Base-by-base conservation (phyloP, 2,888 invertebrate species). In the Pardosa pseudoannulata region DNA sequence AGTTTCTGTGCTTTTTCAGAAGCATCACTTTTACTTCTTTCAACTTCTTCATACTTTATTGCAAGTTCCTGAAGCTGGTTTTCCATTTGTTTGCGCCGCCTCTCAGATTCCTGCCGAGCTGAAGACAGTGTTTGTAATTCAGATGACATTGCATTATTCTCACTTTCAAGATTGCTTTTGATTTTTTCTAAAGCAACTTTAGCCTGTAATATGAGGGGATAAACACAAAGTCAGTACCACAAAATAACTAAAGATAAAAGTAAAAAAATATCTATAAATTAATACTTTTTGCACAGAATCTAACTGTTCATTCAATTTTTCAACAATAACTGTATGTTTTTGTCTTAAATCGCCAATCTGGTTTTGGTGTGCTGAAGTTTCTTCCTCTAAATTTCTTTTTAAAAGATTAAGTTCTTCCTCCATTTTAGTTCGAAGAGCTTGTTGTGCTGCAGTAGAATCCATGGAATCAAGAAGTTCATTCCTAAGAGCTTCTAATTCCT, bases 401-500 rank as follows among this genome's bases (percentile, higher is more conserved):
- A 99, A 93, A 0, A 96, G 95, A 0, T 96, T 96, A 89, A 99
- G 93, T 92, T 99, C 99, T 79, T 94, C 97, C 92, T 99, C 99
- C 68, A 99, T 95, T 92, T 99, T 98, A 41, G 96, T 96, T 74
- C 98, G 94, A 56, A 99, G 93, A 92, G 99, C 99, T 91, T 98
- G 97, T 92, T 98, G 98, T 0, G 98, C 97, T 16, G 97, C 97
- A 0, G 98, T 97, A 11, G 98, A 97, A 91, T 99, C 99, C 88
- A 98, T 93, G 0, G 98, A 98, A 92, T 99, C 99, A 78, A 99
- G 94, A 89, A 99, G 93, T 92, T 98, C 99, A 91, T 96, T 98
- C 93, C 98, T 98, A 89, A 98, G 93, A 27, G 98, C 98, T 92
- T 99, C 98, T 79, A 98, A 93, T 93, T 98, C 99, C 93, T 98